Base-by-base conservation (phyloP, 2,797 vertebrate genomes). In the Oophaga sylvatica region DNA sequence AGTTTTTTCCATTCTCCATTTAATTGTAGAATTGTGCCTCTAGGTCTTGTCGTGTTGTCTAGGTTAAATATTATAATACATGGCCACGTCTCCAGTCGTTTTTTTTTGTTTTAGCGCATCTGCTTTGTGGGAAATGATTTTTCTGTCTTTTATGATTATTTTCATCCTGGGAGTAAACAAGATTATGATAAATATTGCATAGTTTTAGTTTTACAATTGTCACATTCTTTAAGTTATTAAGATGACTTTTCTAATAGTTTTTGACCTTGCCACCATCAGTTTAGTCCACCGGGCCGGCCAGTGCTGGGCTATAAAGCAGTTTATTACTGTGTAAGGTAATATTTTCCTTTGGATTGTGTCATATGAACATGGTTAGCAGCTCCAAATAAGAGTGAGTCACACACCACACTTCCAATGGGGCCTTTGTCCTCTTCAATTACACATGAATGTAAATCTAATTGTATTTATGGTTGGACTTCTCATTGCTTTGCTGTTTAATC, bases 361-460 rank as follows among this genome's bases (percentile, higher is more conserved):
- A 89, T 89, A 89, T 89, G 88, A 89, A 89, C 84, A 89, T 89
- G 80, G 84, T 89, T 89, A 89, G 88, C 88, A 80, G 80, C 84
- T 89, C 84, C 22, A 60, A 86, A 86, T 89, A 79, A 65, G 84
- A 83, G 84, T 89, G 88, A 89, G 84, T 89, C 88, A 89, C 88
- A 86, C 84, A 89, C 59, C 84, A 83, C 81, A 57, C 80, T 86
- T 86, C 84, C 88, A 89, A 89, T 86, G 88, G 80, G 84, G 80
- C 84, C 88, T 86, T 89, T 89, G 88, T 89, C 88, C 88, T 89
- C 80, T 89, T 89, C 84, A 89, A 89, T 89, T 89, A 89, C 88
- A 82, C 88, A 86, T 89, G 84, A 87, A 89, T 86, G 84, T 87
- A 86, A 89, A 89, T 89, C 84, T 89, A 89, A 89, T 89, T 89